phyloP scores from a whole-genome alignment of 2,797 vertebrate genomes.

The Botia almorhae region DNA sequence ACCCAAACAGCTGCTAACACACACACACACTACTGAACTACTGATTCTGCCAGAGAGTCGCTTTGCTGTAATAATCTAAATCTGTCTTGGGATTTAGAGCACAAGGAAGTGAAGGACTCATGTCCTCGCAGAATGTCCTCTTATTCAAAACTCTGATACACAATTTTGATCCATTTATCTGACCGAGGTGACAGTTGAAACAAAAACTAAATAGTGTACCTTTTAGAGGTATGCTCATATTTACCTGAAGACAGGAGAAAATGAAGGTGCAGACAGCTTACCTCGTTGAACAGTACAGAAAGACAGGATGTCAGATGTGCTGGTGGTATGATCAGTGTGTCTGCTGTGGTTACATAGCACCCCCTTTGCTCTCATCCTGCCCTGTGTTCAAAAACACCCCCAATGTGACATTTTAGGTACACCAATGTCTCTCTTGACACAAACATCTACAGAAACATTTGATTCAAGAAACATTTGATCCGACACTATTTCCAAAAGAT shows the following conservation, averaged over 20 bases:
- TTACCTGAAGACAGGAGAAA: constrained; percentile 37
- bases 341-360: constrained; percentile 79
- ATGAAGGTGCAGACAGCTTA: constrained; percentile 41
- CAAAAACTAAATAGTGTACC: neutral
- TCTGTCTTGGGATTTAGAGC: neutral
- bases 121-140: neutral
- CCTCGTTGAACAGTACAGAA: constrained; percentile 42
- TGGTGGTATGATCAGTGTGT: constrained; percentile 68
- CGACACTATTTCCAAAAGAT: neutral
- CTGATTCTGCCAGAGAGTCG: constrained; percentile 31
- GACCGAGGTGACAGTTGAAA: neutral
- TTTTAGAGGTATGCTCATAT: constrained; percentile 3
- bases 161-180: neutral
- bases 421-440: neutral
- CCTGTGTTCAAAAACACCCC: constrained; percentile 70
- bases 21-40: constrained; percentile 23
- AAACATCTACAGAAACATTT: neutral
- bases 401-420: constrained; percentile 37
- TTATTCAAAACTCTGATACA: neutral
- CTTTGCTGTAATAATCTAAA: constrained; percentile 40
- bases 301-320: constrained; percentile 81
- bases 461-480: neutral
- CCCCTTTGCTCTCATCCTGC: constrained; percentile 77
- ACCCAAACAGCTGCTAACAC: constrained; percentile 26
- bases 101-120: constrained; percentile 23